These are phyloP conservation scores for Euborellia annulipes DNA, from an alignment of 1,140 invertebrate genomes.

Conservation along the genomic window DNA sequence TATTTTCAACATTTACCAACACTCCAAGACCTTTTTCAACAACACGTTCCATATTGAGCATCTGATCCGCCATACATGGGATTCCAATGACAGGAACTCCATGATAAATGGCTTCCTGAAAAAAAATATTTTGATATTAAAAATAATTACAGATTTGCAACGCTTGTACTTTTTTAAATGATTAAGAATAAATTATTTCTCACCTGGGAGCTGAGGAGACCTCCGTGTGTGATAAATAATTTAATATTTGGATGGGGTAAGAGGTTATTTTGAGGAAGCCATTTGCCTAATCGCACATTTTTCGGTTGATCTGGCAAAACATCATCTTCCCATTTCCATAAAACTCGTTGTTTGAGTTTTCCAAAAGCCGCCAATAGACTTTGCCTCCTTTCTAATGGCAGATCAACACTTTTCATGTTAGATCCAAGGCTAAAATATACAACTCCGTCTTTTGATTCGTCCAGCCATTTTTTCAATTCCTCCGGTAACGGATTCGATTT, in stretches of 20 bases:
- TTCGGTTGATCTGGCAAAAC: slow-evolving; percentile 12
- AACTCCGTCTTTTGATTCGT: slow-evolving; percentile 29
- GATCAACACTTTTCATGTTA: slow-evolving; percentile 34
- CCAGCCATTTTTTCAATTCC: slow-evolving; percentile 17
- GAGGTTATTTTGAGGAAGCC: slow-evolving; percentile 27
- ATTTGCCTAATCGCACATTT: slow-evolving; percentile 24
- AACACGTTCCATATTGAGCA: background rate
- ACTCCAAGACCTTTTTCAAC: background rate
- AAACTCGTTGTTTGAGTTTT: slow-evolving; percentile 33
- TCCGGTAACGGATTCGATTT: slow-evolving; percentile 10
- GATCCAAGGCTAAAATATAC: slow-evolving; percentile 41
- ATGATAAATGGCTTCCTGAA: slow-evolving; percentile 31
- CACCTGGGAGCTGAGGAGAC: slow-evolving; percentile 39
- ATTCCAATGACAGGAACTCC: slow-evolving; percentile 30
- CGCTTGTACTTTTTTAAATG: no score
- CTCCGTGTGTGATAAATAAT: slow-evolving; percentile 33
- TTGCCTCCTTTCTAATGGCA: slow-evolving; percentile 31
- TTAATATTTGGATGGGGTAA: slow-evolving; percentile 17
- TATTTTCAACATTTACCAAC: slow-evolving; percentile 25
- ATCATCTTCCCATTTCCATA: slow-evolving; percentile 23
- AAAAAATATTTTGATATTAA: background rate
- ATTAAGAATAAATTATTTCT: slow-evolving; percentile 11
- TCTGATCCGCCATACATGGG: slow-evolving; percentile 28
- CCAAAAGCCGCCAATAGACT: slow-evolving; percentile 35
- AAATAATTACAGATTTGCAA: no score